phyloP scores from a whole-genome alignment of 2,888 invertebrate species.

The Amiota minor region DNA sequence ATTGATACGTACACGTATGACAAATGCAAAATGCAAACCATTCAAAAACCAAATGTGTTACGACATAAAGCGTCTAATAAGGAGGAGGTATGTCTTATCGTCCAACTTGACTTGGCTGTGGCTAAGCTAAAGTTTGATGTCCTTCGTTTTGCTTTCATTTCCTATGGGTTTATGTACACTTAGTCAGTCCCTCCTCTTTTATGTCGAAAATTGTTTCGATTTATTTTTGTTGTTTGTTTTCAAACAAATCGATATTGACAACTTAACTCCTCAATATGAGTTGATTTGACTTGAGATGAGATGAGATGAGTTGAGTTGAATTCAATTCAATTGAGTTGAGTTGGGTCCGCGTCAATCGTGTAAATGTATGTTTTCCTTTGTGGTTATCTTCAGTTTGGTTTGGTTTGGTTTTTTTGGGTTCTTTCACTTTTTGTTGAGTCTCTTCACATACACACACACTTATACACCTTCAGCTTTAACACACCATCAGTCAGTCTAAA shows the following conservation, averaged over 20 bases:
- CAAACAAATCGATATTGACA: too few species aligned
- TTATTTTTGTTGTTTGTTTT: neutral
- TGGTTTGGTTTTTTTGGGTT: neutral
- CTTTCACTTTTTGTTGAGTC: conserved; percentile 9
- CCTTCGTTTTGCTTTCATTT: neutral
- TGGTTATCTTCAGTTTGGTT: neutral
- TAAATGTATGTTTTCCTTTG: conserved; percentile 11
- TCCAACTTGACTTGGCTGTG: too few species aligned
- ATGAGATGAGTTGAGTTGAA: too few species aligned
- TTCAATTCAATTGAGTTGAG: too few species aligned
- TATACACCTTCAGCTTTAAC: conserved; percentile 29
- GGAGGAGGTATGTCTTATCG: too few species aligned
- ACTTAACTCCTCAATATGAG: too few species aligned
- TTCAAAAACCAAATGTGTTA: too few species aligned
- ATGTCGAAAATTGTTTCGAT: neutral
- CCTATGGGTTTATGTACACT: neutral
- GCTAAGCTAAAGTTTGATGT: too few species aligned
- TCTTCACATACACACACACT: neutral
- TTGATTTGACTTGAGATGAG: too few species aligned
- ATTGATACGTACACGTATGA: too few species aligned
- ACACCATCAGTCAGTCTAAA: conserved; percentile 52
- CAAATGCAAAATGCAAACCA: too few species aligned
- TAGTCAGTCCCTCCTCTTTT: neutral
- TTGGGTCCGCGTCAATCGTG: neutral
- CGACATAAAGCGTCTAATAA: too few species aligned